Evolutionary conservation across 35 echinoderm and acorn worm species (phyloP).

Genomic region (Patiria miniata): DNA sequence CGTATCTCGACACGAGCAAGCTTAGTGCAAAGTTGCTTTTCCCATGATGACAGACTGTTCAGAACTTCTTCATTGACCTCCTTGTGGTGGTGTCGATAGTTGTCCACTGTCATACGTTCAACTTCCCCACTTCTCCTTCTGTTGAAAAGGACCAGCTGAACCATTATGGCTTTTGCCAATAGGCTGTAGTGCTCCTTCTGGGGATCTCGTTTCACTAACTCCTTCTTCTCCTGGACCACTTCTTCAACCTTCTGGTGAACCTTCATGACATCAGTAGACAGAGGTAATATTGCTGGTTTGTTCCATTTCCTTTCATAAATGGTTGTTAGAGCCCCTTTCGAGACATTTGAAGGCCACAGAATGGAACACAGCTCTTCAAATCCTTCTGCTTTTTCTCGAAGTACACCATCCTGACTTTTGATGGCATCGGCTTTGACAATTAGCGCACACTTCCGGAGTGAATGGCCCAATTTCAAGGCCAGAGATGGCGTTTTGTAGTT

Average conservation of each 20-base stretch:
- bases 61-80: slow-evolving; percentile 34
- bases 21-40: slow-evolving; percentile 55
- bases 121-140: slow-evolving; percentile 60
- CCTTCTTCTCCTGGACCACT: slow-evolving; percentile 20
- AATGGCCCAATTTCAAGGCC: slow-evolving; percentile 62
- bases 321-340: slow-evolving; percentile 46
- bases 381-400: background rate
- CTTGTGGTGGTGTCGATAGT: slow-evolving; percentile 35
- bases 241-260: slow-evolving; percentile 30
- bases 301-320: slow-evolving; percentile 61
- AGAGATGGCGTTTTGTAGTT: slow-evolving; percentile 59
- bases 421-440: slow-evolving; percentile 59
- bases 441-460: slow-evolving; percentile 36
- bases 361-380: background rate
- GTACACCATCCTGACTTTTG: slow-evolving; percentile 30
- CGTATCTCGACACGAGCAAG: slow-evolving; percentile 57
- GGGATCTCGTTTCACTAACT: slow-evolving; percentile 22
- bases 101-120: slow-evolving; percentile 54
- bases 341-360: too few relatives aligned
- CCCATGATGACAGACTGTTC: slow-evolving; percentile 44
- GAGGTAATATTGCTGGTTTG: slow-evolving; percentile 64
- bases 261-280: slow-evolving; percentile 51
- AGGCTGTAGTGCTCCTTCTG: slow-evolving; percentile 13
- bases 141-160: slow-evolving; percentile 62
- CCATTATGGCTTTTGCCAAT: slow-evolving; percentile 47